Evolutionary conservation across 2,797 vertebrate genomes (phyloP).

Genomic region (Semotilus atromaculatus): DNA sequence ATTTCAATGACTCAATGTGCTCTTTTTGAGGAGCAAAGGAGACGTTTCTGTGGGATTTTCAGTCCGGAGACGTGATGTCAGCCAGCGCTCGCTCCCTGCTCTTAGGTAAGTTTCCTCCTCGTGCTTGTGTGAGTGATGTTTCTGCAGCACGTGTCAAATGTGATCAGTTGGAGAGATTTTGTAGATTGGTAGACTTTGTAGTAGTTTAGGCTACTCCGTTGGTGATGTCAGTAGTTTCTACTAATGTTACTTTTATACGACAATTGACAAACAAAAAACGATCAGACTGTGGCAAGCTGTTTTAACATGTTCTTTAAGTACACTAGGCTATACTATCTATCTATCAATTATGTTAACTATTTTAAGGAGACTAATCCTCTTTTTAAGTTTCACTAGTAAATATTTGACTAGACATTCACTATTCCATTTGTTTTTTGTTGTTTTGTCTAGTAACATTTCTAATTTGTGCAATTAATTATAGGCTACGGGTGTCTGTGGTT

Average conservation of each 20-base stretch:
- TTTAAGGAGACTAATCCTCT: not conserved
- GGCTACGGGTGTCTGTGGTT: not conserved
- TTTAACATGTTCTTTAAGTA: not conserved
- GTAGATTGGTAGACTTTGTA: not conserved
- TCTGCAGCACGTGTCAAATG: not conserved
- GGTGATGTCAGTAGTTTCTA: not conserved
- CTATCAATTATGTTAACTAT: not conserved
- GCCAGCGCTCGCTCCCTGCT: conserved; percentile 53
- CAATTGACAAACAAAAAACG: not conserved
- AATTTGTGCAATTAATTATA: not conserved
- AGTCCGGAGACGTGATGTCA: conserved; percentile 65
- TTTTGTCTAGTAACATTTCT: not conserved
- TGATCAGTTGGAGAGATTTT: not conserved
- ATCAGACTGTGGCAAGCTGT: not conserved
- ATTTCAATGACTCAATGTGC: conserved; percentile 57
- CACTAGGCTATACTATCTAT: not conserved
- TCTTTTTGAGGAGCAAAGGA: conserved; percentile 50
- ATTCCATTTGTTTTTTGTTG: not conserved
- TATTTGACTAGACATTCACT: not conserved
- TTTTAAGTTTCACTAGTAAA: not conserved
- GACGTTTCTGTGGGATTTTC: conserved; percentile 59
- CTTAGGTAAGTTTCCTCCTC: conserved; percentile 68
- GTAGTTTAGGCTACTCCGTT: not conserved
- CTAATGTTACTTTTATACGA: conserved; percentile 11
- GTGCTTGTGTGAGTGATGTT: not conserved